phyloP scores from a whole-genome alignment of 2,797 vertebrate genomes.

The Lacerta agilis region DNA sequence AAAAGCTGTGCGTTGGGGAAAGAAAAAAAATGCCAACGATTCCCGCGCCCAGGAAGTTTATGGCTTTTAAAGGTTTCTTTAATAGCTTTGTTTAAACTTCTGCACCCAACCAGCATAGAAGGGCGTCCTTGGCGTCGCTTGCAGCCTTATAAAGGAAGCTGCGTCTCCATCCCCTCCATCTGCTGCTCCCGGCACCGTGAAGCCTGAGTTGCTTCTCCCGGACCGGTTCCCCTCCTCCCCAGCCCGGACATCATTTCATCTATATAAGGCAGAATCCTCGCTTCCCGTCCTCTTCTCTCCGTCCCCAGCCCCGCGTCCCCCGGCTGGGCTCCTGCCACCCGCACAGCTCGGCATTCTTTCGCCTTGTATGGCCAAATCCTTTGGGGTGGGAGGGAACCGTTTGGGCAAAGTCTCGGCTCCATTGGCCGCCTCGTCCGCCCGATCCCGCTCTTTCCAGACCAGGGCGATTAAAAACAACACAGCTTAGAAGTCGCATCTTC shows the following conservation, averaged over 20 bases:
- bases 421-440: conserved; percentile 31
- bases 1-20: background rate
- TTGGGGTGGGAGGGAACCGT: conserved; percentile 36
- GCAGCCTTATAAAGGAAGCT: conserved; percentile 42
- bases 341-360: conserved; percentile 63
- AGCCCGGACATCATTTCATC: conserved; percentile 1
- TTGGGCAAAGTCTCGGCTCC: background rate
- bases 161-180: background rate
- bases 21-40: background rate
- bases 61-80: background rate
- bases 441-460: conserved; percentile 5
- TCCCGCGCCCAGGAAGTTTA: background rate
- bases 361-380: conserved; percentile 69
- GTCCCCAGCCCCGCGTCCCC: conserved; percentile 10
- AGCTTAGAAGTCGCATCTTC: background rate
- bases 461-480: conserved; percentile 23
- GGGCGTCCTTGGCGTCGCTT: background rate
- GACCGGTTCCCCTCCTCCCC: background rate
- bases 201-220: background rate
- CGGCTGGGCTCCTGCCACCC: conserved; percentile 41
- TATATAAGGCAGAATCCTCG: conserved; percentile 55
- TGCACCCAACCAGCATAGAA: background rate
- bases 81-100: background rate
- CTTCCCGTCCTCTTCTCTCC: background rate
- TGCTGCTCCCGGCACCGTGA: background rate